Evolutionary conservation across 2,113 vertebrate genomes (phyloP).

Genomic region (Orycteropus afer): DNA sequence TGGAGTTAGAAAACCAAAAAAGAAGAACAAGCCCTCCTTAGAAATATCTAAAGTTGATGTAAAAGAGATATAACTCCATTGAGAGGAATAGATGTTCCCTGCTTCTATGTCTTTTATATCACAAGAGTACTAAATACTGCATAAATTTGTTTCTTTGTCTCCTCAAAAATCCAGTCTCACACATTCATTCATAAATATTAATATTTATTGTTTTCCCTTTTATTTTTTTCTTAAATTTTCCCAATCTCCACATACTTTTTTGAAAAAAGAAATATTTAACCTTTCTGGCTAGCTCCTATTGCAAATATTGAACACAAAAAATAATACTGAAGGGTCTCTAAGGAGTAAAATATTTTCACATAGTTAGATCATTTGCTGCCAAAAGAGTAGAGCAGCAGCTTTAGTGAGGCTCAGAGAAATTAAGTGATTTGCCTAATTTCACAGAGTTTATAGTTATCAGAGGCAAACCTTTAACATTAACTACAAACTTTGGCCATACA

Average conservation of each 20-base stretch:
- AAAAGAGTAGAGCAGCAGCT: not conserved
- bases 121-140: not conserved
- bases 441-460: conserved; percentile 49
- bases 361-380: not conserved
- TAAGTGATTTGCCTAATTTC: conserved; percentile 51
- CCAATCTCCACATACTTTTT: not conserved
- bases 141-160: not conserved
- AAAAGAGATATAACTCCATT: not conserved
- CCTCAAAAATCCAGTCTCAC: not conserved
- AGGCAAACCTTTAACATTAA: conserved; percentile 10
- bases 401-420: conserved; percentile 27
- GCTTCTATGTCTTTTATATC: not conserved
- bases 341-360: conserved; percentile 6
- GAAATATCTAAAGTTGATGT: not conserved
- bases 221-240: not conserved
- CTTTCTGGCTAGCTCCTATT: not conserved
- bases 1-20: too few species aligned
- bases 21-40: too few species aligned
- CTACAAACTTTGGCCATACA: not conserved
- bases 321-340: not conserved
- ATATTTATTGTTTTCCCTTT: not conserved
- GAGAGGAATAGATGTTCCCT: not conserved
- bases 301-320: conserved; percentile 1
- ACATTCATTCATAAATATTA: not conserved
- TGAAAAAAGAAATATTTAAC: not conserved